These are phyloP conservation scores for Pyrgus malvae DNA, from an alignment of 2,888 invertebrate species.

Conservation along the genomic window DNA sequence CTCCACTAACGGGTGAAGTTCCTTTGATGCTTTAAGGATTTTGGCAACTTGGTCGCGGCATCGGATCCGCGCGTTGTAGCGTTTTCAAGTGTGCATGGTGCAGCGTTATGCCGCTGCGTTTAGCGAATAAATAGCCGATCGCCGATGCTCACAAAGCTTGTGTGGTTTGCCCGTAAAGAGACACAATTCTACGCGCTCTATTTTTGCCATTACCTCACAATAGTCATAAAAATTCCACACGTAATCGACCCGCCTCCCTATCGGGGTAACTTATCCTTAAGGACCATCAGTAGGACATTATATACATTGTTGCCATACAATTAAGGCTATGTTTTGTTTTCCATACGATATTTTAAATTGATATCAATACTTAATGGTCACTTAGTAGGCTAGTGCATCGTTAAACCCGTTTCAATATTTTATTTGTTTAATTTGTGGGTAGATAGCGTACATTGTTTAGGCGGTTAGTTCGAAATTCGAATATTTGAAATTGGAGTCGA, in stretches of 20 bases:
- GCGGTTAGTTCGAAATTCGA: neutral
- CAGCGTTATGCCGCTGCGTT: too few relatives aligned
- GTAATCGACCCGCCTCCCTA: constrained; percentile 14
- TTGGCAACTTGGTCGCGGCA: too few relatives aligned
- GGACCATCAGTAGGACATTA: constrained; percentile 8
- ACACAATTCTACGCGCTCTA: neutral
- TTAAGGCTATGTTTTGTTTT: constrained; percentile 19
- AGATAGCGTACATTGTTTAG: neutral
- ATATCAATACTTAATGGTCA: constrained; percentile 21
- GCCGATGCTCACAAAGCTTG: too few relatives aligned
- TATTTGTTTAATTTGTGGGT: constrained; percentile 11
- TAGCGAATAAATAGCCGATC: too few relatives aligned
- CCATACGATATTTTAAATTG: constrained; percentile 22
- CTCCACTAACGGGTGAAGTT: too few relatives aligned
- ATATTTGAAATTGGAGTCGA: neutral
- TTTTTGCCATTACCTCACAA: constrained; percentile 13
- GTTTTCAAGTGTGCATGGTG: too few relatives aligned
- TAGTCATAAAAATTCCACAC: constrained; percentile 17
- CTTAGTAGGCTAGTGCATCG: constrained; percentile 5
- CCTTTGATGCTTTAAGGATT: too few relatives aligned
- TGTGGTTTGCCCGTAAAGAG: too few relatives aligned
- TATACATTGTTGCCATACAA: constrained; percentile 21
- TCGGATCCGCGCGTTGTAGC: too few relatives aligned
- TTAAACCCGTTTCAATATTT: constrained; percentile 13
- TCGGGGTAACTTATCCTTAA: constrained; percentile 8